phyloP scores from a whole-genome alignment of 2,113 vertebrate genomes.

The Albula goreensis region DNA sequence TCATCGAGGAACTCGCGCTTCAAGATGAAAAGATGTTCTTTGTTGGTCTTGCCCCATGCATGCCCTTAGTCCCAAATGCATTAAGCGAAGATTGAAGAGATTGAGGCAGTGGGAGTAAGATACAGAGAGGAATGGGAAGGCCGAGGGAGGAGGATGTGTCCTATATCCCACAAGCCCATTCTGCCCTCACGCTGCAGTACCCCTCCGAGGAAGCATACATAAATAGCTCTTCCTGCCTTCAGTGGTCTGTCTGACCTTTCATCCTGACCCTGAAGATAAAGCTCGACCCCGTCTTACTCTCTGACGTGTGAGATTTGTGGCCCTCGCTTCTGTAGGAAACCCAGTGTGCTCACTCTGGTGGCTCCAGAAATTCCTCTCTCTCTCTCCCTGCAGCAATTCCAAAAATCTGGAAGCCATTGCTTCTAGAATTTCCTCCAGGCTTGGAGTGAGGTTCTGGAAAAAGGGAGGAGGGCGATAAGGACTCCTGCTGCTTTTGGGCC shows the following conservation, averaged over 20 bases:
- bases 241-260: neutral
- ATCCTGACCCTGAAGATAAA: neutral
- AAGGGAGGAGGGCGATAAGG: neutral
- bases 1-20: no score
- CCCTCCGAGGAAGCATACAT: neutral
- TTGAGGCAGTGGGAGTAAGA: neutral
- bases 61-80: neutral
- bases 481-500: neutral
- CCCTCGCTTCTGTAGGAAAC: neutral
- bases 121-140: neutral
- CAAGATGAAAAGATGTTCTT: neutral
- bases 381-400: neutral
- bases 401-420: neutral
- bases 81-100: slow-evolving; percentile 15
- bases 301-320: neutral
- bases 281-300: neutral
- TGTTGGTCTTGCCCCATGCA: neutral
- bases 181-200: neutral
- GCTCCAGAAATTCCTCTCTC: neutral
- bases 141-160: slow-evolving; percentile 3
- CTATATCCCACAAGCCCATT: slow-evolving; percentile 35
- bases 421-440: neutral
- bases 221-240: neutral
- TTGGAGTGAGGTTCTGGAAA: neutral
- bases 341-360: neutral